Conservation (phyloP, 2,113 vertebrate genomes). For the rabbit (Oryctolagus cuniculus) region DNA sequence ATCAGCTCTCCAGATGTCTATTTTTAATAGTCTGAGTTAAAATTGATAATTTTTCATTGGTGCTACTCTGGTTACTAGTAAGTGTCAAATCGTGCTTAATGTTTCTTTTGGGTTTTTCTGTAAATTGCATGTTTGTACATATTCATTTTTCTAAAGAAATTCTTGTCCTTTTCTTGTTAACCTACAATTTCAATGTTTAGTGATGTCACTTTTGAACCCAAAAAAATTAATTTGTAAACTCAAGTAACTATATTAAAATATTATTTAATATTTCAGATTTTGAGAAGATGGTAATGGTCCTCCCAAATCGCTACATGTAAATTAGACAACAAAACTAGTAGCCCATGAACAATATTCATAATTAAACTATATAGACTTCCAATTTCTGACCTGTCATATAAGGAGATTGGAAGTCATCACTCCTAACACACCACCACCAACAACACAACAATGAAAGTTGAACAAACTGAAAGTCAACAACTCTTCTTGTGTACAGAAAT, state of each 20-base stretch:
- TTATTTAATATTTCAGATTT: slow-evolving; percentile 31
- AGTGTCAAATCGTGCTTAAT: background rate
- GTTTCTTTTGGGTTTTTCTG: background rate
- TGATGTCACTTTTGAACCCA: slow-evolving; percentile 12
- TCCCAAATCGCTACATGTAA: background rate
- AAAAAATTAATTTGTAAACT: background rate
- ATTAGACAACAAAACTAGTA: background rate
- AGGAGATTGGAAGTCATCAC: background rate
- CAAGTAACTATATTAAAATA: background rate
- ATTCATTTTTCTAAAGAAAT: background rate
- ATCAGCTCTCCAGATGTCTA: background rate
- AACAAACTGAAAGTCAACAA: background rate
- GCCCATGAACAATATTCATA: background rate
- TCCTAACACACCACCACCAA: background rate
- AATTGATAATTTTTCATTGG: background rate
- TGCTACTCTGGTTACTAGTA: background rate
- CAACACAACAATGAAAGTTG: background rate
- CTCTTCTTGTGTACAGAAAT: background rate
- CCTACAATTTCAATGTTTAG: background rate
- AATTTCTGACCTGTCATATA: background rate
- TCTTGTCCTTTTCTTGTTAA: background rate
- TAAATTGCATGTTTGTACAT: background rate
- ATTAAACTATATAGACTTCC: background rate
- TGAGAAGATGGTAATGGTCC: background rate
- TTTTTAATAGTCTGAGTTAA: background rate